Base-by-base conservation (phyloP, 92 coral and sea anemone species). In the Micromussa lordhowensis region DNA sequence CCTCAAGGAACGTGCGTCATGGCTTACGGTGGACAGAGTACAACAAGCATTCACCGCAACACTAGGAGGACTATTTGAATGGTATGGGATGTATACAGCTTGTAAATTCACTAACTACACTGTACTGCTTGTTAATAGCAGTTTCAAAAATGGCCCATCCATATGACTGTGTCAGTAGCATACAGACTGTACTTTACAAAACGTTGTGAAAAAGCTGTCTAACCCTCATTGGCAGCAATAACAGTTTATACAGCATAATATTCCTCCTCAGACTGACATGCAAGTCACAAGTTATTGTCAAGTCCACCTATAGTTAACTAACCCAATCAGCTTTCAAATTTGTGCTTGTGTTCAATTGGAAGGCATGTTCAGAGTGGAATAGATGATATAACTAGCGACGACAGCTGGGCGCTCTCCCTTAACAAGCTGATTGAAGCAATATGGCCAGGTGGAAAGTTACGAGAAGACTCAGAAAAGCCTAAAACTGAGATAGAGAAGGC, bases 21-120 rank as follows among this genome's bases (percentile, higher is more conserved):
- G 99, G 99, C 89, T 95, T 30, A 90, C 96, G 38, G 80, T 96
- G 72, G 98, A 97, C 80, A 86, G 96, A 31, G 98, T 97, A 7
- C 99, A 97, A 77, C 92, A 91, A 54, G 91, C 94, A 55, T 92
- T 95, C 69, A 83, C 82, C 70, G 95, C 95, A 36, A 93, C 88
- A 12, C 91, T 97, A 88, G 98, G 94, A 29, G 95, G 95, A 28
- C 91, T 97, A 22, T 92, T 97, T 86, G 99, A 97, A 87, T 97
- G 99, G 99, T 93, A 84, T 74, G 81, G 51, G 1, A 44, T 44
- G 51, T 4, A 44, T 44, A 8, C 10, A 13, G 51, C 11, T 44
- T 44, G 51, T 44, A 44, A 44, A 44, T 44, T 44, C 12, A 44
- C 51, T 44, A 44, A 44, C 51, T 44, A 44, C n/a, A n/a, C n/a